phyloP scores from a whole-genome alignment of 1,140 invertebrate species.

The Aradophagus sp. region DNA sequence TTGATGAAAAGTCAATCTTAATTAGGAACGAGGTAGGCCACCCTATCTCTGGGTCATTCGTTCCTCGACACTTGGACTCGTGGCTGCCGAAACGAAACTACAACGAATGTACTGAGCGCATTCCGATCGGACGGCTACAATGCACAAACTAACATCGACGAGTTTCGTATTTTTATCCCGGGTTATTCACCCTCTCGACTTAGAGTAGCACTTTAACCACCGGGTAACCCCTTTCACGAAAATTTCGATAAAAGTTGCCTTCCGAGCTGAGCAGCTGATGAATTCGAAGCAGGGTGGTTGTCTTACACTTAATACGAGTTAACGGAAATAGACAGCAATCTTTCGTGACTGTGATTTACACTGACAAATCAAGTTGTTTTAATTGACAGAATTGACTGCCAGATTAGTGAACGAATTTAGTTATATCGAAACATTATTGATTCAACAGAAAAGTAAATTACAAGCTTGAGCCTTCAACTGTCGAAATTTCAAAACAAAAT shows the following conservation, averaged over 20 bases:
- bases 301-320: no score
- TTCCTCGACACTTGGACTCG: slow-evolving; percentile 66
- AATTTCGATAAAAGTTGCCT: no score
- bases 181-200: slow-evolving; percentile 73
- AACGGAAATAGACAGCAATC: no score
- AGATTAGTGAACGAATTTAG: no score
- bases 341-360: no score
- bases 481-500: no score
- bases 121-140: slow-evolving; percentile 68
- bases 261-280: slow-evolving; percentile 3
- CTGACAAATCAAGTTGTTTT: no score
- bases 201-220: slow-evolving; percentile 61
- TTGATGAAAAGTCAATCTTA: slow-evolving; percentile 68
- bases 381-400: no score
- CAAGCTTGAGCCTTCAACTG: no score
- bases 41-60: slow-evolving; percentile 72
- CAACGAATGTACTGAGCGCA: slow-evolving; percentile 64
- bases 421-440: no score
- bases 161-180: slow-evolving; percentile 71
- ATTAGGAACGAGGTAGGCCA: slow-evolving; percentile 66
- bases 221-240: slow-evolving; percentile 26
- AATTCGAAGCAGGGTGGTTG: no score
- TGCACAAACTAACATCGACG: slow-evolving; percentile 57
- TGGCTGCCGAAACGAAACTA: slow-evolving; percentile 44
- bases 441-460: no score